Percentiles rank a stretch among this genome's conserved stretches.
These are phyloP conservation scores for Amphilophus citrinellus DNA, from an alignment of 2,113 vertebrate species.

Conservation along the genomic window DNA sequence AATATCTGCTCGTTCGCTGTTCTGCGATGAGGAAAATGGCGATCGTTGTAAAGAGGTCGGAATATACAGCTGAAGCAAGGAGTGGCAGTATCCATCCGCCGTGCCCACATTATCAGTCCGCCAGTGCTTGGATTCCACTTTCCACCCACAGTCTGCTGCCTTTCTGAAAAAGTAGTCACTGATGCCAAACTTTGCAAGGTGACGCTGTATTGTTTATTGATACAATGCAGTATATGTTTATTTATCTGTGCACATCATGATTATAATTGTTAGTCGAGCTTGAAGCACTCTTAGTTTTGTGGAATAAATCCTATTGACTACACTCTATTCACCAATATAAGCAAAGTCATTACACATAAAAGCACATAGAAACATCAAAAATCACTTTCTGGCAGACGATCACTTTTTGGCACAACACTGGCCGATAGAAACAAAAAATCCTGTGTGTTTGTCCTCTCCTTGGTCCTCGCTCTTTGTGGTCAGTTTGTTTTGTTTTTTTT, in stretches of 20 bases:
- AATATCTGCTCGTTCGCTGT: not conserved
- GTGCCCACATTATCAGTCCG: slow-evolving; percentile 50
- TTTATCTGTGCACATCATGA: not conserved
- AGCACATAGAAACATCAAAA: too few relatives aligned
- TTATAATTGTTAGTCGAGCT: not conserved
- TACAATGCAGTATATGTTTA: not conserved
- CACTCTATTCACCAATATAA: too few relatives aligned
- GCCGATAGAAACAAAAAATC: too few relatives aligned
- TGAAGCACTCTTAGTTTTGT: too few relatives aligned
- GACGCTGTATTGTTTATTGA: not conserved
- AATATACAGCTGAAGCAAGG: slow-evolving; percentile 21
- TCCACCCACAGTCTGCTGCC: not conserved
- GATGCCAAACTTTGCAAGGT: not conserved
- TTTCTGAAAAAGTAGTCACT: not conserved
- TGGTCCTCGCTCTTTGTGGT: too few relatives aligned
- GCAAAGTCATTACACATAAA: too few relatives aligned
- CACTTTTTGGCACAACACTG: too few relatives aligned
- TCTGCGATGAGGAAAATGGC: slow-evolving; percentile 42
- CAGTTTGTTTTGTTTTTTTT: too few relatives aligned
- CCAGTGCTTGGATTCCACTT: slow-evolving; percentile 9
- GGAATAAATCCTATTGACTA: too few relatives aligned
- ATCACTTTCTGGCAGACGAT: too few relatives aligned
- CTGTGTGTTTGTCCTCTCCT: too few relatives aligned
- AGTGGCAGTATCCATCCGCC: slow-evolving; percentile 65
- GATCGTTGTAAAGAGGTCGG: fast-evolving